Base-by-base conservation (phyloP, 2,797 vertebrate genomes). In the Poecile montanus region DNA sequence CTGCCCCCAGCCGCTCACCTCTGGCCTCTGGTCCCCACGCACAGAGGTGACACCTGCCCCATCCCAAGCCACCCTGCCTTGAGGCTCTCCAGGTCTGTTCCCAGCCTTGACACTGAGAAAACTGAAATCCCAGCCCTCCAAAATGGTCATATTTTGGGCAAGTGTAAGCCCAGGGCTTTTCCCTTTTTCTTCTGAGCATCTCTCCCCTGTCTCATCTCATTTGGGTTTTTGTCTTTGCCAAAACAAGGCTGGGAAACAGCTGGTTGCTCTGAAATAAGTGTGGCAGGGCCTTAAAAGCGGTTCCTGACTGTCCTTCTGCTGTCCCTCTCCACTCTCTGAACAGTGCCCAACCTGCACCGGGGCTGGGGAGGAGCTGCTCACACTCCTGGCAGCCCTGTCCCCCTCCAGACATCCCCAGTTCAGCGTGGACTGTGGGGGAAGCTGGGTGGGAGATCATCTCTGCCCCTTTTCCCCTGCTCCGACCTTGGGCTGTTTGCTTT, bases 401-500 rank as follows among this genome's bases (percentile, higher is more conserved):
- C 29, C 22, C 9, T 10, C 3, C 2, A 58, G 3, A 47, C 0
- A 0, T 4, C 10, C 34, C 44, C 16, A 60, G 36, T 10, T 29
- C 54, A 23, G 54, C 5, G 45, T 16, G 13, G 62, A 6, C 60
- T 51, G 54, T 0, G 1, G 10, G n/a, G 56, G 11, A 25, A 68
- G 79, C 38, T 50, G 87, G 17, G 16, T 54, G 47, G 65, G 73
- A 80, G 61, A 91, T 11, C 3, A 7, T 60, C 84, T 80, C 88
- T 94, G 62, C 66, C 89, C 85, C 54, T 65, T 91, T 63, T 38
- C 58, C 44, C 45, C 65, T 21, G 42, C 19, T 30, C 83, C 1
- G 93, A 94, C 95, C 95, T 94, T 85, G 93, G 22, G 74, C 70
- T 94, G 93, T 92, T 94, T 95, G 87, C 66, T 96, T 68, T 94